Evolutionary conservation across 37 sponge, comb jelly and placozoan species (phyloP).

Genomic region (Aplysina aerophoba): DNA sequence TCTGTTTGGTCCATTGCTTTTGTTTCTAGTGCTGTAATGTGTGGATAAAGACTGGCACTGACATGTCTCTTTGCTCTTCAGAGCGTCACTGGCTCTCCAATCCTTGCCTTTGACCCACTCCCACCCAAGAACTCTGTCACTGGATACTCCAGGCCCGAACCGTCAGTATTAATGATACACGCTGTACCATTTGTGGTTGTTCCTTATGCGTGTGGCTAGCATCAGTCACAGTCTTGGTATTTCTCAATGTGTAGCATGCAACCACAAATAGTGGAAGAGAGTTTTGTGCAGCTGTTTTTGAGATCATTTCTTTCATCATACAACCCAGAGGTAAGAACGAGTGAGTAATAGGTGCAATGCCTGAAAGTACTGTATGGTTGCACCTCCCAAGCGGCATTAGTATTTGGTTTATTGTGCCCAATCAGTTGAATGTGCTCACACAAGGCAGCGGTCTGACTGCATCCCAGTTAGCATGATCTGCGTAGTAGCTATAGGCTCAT

Average conservation of each 20-base stretch:
- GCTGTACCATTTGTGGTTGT: neutral
- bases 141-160: slow-evolving; percentile 62
- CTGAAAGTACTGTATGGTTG: too few species aligned
- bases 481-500: neutral
- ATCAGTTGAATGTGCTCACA: too few species aligned
- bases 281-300: neutral
- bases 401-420: too few species aligned
- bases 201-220: neutral
- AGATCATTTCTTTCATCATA: slow-evolving; percentile 69
- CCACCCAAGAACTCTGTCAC: slow-evolving; percentile 72
- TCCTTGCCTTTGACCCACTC: slow-evolving; percentile 82
- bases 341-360: too few species aligned
- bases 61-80: neutral
- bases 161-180: neutral
- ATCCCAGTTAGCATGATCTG: too few species aligned
- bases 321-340: slow-evolving; percentile 55
- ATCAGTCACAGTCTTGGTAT: neutral
- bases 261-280: slow-evolving; percentile 16
- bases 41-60: too few species aligned
- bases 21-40: too few species aligned
- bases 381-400: too few species aligned
- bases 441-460: too few species aligned
- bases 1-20: too few species aligned
- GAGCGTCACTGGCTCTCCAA: slow-evolving; percentile 29
- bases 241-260: neutral